These are phyloP conservation scores for Hippocampus abdominalis DNA, from an alignment of 2,113 vertebrate genomes.

Conservation along the genomic window DNA sequence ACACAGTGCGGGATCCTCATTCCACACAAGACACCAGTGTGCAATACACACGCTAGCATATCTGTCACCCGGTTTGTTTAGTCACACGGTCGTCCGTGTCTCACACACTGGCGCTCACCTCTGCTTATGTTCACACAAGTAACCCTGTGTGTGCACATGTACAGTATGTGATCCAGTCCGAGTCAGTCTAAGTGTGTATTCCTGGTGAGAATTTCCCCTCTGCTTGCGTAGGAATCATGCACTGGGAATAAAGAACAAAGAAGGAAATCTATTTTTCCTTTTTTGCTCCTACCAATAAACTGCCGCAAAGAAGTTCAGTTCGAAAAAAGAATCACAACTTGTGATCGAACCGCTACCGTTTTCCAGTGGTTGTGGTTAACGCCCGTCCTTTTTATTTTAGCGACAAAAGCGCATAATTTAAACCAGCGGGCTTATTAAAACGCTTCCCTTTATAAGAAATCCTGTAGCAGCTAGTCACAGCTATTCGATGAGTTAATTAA, in stretches of 20 bases:
- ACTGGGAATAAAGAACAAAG: constrained; percentile 31
- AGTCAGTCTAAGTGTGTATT: constrained; percentile 48
- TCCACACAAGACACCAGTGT: neutral
- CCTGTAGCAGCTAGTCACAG: constrained; percentile 1
- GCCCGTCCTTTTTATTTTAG: neutral
- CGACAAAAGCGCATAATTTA: neutral
- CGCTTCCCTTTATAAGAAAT: constrained; percentile 18
- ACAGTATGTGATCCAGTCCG: constrained; percentile 12
- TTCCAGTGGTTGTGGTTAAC: constrained; percentile 39
- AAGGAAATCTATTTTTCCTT: constrained; percentile 6
- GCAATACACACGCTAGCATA: neutral
- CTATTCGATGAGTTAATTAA: neutral
- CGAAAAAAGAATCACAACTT: constrained; percentile 7
- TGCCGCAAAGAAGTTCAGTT: constrained; percentile 3
- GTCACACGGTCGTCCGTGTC: neutral
- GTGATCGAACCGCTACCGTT: constrained; percentile 45
- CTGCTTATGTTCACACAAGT: constrained; percentile 8
- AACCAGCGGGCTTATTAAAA: constrained; percentile 33
- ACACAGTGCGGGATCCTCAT: neutral
- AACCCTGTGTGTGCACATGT: constrained; percentile 8
- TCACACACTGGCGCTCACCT: neutral
- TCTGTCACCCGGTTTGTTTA: neutral
- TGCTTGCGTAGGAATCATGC: constrained; percentile 45
- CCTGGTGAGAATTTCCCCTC: constrained; percentile 57
- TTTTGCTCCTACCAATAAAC: neutral